phyloP scores from a whole-genome alignment of 2,797 vertebrate species.

The Artibeus lituratus region DNA sequence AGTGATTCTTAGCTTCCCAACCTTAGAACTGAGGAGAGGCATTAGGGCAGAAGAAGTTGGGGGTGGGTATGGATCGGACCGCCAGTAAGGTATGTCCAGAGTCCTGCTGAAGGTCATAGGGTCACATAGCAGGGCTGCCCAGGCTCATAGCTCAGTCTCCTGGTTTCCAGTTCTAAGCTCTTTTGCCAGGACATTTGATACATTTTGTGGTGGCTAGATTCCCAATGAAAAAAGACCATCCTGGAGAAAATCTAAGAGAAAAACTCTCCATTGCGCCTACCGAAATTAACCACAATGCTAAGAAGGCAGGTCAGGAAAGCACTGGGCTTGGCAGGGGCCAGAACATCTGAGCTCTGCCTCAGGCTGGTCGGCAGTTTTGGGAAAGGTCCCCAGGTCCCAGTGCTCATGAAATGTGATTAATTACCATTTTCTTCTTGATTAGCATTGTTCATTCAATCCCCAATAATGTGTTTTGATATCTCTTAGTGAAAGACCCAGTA shows the following conservation, averaged over 20 bases:
- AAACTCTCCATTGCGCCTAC: neutral
- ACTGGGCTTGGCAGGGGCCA: neutral
- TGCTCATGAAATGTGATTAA: neutral
- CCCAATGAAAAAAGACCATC: neutral
- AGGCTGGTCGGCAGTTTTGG: neutral
- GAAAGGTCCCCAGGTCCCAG: neutral
- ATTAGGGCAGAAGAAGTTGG: neutral
- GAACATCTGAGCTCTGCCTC: neutral
- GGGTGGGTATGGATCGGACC: neutral
- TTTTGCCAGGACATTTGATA: neutral
- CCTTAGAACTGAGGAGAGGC: neutral
- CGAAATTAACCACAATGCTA: neutral
- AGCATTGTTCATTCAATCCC: neutral
- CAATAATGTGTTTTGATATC: neutral
- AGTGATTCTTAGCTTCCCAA: neutral
- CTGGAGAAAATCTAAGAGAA: neutral
- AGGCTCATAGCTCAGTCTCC: neutral
- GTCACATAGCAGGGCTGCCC: neutral
- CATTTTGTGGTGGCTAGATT: neutral
- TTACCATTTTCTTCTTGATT: neutral
- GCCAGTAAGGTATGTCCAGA: neutral
- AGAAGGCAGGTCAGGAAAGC: neutral
- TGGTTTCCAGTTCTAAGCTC: neutral
- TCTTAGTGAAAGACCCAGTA: neutral
- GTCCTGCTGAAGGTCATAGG: neutral